Percentiles rank a stretch among this genome's conserved stretches.
phyloP scores from a whole-genome alignment of 2,113 vertebrate species.

The Datnioides undecimradiatus region DNA sequence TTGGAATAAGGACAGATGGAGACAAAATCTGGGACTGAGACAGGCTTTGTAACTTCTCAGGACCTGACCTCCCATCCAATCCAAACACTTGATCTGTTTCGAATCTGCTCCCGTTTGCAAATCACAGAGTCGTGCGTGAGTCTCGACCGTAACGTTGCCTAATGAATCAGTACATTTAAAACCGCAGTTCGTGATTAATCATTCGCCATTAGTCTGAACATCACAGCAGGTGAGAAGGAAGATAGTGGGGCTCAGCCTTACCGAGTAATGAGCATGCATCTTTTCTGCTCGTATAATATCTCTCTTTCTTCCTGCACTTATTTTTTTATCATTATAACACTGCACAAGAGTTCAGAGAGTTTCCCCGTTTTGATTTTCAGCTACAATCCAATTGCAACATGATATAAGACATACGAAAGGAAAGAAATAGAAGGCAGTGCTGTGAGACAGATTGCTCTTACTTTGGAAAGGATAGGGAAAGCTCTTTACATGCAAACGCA shows the following conservation, averaged over 20 bases:
- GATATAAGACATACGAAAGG: neutral
- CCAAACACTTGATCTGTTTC: neutral
- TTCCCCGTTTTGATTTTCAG: neutral
- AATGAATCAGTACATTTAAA: slow-evolving; percentile 9
- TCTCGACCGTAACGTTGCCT: slow-evolving; percentile 5
- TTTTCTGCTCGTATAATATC: neutral
- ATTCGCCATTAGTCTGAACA: slow-evolving; percentile 19
- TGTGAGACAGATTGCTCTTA: slow-evolving; percentile 28
- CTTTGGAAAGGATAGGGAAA: slow-evolving; percentile 31
- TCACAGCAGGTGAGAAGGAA: slow-evolving; percentile 71
- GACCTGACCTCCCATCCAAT: neutral
- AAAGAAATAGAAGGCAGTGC: slow-evolving; percentile 2
- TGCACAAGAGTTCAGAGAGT: slow-evolving; percentile 5
- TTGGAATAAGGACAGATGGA: neutral
- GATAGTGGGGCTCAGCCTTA: slow-evolving; percentile 58
- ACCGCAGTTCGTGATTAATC: neutral
- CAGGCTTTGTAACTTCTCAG: neutral
- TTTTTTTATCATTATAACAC: slow-evolving; percentile 1
- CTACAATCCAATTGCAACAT: neutral
- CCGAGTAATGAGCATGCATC: slow-evolving; percentile 26
- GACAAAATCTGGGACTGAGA: neutral
- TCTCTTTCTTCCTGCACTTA: neutral
- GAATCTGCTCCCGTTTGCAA: neutral
- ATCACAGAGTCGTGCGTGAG: neutral
- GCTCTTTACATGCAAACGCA: slow-evolving; percentile 62